Evolutionary conservation across 2,113 vertebrate genomes (phyloP).

Genomic region (Mirza zaza): DNA sequence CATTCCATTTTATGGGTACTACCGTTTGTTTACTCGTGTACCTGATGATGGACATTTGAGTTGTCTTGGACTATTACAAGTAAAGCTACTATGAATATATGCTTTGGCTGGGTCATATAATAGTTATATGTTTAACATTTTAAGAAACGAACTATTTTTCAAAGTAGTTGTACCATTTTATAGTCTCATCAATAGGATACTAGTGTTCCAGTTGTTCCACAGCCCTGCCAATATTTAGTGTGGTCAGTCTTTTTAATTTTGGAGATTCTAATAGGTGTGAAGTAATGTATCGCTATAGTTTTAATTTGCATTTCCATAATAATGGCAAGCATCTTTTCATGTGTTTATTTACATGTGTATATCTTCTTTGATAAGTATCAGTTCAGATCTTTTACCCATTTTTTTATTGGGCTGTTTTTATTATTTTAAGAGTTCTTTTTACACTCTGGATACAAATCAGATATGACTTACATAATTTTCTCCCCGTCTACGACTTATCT

Average conservation of each 20-base stretch:
- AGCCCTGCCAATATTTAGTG: background rate
- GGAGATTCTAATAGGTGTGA: background rate
- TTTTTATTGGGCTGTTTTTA: slow-evolving; percentile 6
- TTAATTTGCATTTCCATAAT: background rate
- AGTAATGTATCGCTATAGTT: background rate
- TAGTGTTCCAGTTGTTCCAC: background rate
- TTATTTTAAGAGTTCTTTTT: background rate
- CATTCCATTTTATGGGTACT: background rate
- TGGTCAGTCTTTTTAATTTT: slow-evolving; percentile 16
- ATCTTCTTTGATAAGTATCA: background rate
- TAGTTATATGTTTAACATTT: background rate
- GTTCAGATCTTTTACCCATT: background rate
- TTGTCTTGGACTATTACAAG: background rate
- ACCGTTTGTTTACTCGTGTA: background rate
- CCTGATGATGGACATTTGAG: background rate
- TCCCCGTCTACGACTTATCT: background rate
- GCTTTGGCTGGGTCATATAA: background rate
- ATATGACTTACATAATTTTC: background rate
- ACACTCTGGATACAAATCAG: background rate
- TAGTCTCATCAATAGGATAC: background rate
- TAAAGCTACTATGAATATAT: background rate
- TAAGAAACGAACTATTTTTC: background rate
- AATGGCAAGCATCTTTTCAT: slow-evolving; percentile 5
- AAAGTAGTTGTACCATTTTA: background rate
- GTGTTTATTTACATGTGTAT: background rate